Evolutionary conservation across 2,888 invertebrate species (phyloP).

Genomic region (Pterostichus niger): DNA sequence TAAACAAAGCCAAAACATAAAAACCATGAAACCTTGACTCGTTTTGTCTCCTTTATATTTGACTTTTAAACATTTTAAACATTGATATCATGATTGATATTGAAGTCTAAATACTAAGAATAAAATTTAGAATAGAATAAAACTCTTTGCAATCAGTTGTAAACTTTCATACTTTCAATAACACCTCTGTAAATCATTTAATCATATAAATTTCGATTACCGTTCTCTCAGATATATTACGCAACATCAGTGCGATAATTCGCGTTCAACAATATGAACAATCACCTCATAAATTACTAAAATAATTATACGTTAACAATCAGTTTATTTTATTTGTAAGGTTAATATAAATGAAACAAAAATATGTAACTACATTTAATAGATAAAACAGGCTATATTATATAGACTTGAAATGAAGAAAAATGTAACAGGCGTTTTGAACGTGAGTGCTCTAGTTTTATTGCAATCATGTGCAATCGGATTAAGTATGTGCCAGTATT

Average conservation of each 20-base stretch:
- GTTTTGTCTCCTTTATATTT: too few relatives aligned
- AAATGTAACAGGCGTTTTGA: background rate
- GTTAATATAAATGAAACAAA: conserved; percentile 18
- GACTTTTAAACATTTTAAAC: too few relatives aligned
- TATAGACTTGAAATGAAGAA: background rate
- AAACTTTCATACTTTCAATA: conserved; percentile 12
- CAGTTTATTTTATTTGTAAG: background rate
- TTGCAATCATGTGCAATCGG: background rate
- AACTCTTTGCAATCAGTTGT: background rate
- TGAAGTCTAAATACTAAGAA: too few relatives aligned
- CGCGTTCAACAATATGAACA: conserved; percentile 38
- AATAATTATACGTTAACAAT: conserved; percentile 37
- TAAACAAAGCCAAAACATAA: too few relatives aligned
- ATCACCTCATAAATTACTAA: conserved; percentile 49
- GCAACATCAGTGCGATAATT: conserved; percentile 2
- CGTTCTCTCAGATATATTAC: conserved; percentile 13
- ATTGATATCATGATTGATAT: too few relatives aligned
- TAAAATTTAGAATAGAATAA: too few relatives aligned
- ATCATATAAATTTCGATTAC: conserved; percentile 17
- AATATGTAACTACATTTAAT: conserved; percentile 18
- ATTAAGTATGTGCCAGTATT: background rate
- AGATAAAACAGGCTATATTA: background rate
- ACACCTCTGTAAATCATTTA: conserved; percentile 8
- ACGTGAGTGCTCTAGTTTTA: background rate
- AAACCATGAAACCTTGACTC: too few relatives aligned